These are phyloP conservation scores for Eupithecia subumbrata DNA, from an alignment of 2,888 invertebrate genomes.

Conservation along the genomic window DNA sequence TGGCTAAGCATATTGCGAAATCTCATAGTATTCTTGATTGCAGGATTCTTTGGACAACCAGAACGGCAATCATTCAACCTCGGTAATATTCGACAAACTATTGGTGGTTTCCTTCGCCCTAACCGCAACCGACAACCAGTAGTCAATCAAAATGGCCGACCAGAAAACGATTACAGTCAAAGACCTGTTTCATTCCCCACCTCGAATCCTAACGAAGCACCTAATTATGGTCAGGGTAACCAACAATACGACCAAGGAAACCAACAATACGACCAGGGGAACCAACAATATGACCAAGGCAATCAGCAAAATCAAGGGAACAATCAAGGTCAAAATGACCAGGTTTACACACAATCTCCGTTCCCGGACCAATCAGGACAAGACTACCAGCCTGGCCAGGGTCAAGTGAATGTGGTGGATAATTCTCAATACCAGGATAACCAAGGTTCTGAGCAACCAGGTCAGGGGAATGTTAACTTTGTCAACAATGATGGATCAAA, in stretches of 20 bases:
- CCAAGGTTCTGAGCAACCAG: conserved; percentile 14
- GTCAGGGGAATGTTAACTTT: conserved; percentile 25
- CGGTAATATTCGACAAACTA: conserved; percentile 29
- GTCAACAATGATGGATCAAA: conserved; percentile 26
- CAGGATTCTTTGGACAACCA: conserved; percentile 38
- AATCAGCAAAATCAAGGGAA: conserved; percentile 20
- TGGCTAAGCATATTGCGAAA: neutral
- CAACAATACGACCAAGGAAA: conserved; percentile 12
- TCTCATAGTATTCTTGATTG: neutral
- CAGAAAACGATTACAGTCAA: conserved; percentile 25
- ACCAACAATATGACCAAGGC: conserved; percentile 13
- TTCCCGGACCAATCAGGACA: conserved; percentile 18
- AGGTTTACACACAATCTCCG: conserved; percentile 20
- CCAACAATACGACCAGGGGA: conserved; percentile 18
- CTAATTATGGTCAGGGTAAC: conserved; percentile 19
- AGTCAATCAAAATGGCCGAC: conserved; percentile 20
- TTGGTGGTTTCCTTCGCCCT: conserved; percentile 29
- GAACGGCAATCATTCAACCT: conserved; percentile 31
- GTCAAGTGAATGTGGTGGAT: conserved; percentile 25
- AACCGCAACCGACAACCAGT: conserved; percentile 30
- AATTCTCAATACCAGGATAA: conserved; percentile 13
- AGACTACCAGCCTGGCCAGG: conserved; percentile 19
- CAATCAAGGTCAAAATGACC: conserved; percentile 21
- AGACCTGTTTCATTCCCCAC: conserved; percentile 40
- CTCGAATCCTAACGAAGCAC: conserved; percentile 37